These are phyloP conservation scores for Bombylius discolor DNA, from an alignment of 2,888 invertebrate genomes.

Conservation along the genomic window DNA sequence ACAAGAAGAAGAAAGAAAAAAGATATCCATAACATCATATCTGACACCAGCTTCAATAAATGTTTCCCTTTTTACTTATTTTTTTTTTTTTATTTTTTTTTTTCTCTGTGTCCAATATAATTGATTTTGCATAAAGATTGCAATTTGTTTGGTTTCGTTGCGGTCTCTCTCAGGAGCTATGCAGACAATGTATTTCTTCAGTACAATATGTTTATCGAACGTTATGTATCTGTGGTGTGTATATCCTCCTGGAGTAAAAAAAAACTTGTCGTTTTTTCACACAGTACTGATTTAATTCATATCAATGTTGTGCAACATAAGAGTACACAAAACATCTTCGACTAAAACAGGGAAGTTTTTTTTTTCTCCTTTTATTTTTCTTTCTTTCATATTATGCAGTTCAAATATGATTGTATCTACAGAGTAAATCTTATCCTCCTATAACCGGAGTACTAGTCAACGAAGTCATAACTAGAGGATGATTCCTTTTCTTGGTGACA, in stretches of 20 bases:
- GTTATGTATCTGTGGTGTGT: no score
- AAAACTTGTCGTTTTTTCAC: no score
- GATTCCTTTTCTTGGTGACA: slow-evolving; percentile 3
- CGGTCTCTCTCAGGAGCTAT: not conserved
- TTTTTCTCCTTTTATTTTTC: no score
- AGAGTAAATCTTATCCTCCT: not conserved
- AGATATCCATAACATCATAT: not conserved
- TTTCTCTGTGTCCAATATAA: slow-evolving; percentile 10
- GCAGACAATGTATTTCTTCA: not conserved
- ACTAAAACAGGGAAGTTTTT: no score
- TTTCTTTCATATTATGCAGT: no score
- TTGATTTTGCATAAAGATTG: slow-evolving; percentile 14
- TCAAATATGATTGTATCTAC: no score
- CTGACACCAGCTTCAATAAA: not conserved
- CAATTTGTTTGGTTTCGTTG: slow-evolving; percentile 2
- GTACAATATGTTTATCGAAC: no score
- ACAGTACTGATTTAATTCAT: no score
- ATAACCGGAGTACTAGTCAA: not conserved
- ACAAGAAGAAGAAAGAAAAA: not conserved
- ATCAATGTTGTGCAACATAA: no score
- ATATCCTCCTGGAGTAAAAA: no score
- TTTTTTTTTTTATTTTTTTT: not conserved
- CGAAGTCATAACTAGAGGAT: not conserved
- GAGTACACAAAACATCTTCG: no score
- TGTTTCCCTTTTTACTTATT: not conserved